Conservation (phyloP, 2,888 invertebrate species). For the Limnephilus lunatus region DNA sequence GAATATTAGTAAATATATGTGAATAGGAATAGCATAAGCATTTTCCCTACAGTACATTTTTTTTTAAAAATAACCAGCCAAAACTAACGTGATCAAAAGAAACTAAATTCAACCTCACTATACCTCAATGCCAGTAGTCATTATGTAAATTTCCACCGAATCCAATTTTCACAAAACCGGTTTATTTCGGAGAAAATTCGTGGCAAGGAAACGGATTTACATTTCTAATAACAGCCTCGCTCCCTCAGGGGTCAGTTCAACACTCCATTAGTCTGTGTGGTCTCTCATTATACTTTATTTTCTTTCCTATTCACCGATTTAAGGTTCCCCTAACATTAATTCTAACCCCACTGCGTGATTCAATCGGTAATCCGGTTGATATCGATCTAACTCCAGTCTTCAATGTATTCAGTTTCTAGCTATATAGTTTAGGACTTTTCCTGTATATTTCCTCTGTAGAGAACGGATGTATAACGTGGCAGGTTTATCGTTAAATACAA, state of each 20-base stretch:
- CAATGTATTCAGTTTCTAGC: background rate
- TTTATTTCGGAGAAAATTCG: constrained; percentile 34
- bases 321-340: background rate
- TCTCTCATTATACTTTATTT: constrained; percentile 2
- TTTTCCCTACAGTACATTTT: background rate
- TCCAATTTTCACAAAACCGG: constrained; percentile 9
- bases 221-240: constrained; percentile 56
- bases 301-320: background rate
- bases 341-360: background rate
- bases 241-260: constrained; percentile 5
- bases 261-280: background rate
- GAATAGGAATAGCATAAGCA: background rate
- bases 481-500: background rate
- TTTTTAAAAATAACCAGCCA: background rate
- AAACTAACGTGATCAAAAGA: background rate
- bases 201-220: constrained; percentile 54
- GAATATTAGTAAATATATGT: background rate
- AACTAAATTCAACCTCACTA: background rate
- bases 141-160: constrained; percentile 46
- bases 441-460: background rate
- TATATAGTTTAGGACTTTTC: background rate
- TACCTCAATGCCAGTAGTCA: background rate
- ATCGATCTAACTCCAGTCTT: background rate
- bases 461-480: background rate
- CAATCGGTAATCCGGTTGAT: background rate